Evolutionary conservation across 1,140 invertebrate species (phyloP).

Genomic region (Andricus grossulariae): DNA sequence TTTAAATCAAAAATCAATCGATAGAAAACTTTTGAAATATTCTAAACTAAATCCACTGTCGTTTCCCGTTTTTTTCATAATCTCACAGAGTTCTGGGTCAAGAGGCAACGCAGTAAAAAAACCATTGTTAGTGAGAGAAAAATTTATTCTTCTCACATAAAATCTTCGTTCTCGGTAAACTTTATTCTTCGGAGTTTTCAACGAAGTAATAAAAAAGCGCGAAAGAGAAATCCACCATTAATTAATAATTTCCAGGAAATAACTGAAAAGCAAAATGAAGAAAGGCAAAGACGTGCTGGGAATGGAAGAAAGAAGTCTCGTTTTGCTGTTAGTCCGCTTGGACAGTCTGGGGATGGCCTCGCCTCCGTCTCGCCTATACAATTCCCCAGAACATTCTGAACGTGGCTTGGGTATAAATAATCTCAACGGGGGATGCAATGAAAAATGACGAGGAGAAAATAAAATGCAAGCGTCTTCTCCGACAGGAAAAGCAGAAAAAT

Average conservation of each 20-base stretch:
- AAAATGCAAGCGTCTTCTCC: slow-evolving; percentile 55
- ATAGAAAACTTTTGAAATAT: no score
- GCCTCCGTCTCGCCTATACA: slow-evolving; percentile 54
- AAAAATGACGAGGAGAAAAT: slow-evolving; percentile 56
- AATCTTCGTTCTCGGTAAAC: not conserved
- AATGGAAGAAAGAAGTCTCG: slow-evolving; percentile 50
- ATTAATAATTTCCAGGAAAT: slow-evolving; percentile 24
- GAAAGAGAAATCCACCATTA: slow-evolving; percentile 15
- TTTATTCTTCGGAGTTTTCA: slow-evolving; percentile 11
- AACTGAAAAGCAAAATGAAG: slow-evolving; percentile 31
- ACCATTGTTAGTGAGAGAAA: not conserved
- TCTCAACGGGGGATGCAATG: slow-evolving; percentile 52
- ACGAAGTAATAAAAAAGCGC: not conserved
- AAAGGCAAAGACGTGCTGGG: slow-evolving; percentile 46
- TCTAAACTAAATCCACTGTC: no score
- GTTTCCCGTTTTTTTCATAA: no score
- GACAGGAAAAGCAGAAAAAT: slow-evolving; percentile 54
- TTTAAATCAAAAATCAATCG: no score
- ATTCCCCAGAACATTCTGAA: slow-evolving; percentile 61
- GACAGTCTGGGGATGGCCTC: slow-evolving; percentile 45
- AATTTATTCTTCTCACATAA: slow-evolving; percentile 7
- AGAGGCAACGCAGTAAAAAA: no score
- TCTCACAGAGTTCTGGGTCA: no score
- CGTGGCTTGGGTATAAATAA: slow-evolving; percentile 64
- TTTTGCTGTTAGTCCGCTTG: slow-evolving; percentile 52